Conservation (phyloP, 2,888 invertebrate genomes). For the Sclerodermus sp. region DNA sequence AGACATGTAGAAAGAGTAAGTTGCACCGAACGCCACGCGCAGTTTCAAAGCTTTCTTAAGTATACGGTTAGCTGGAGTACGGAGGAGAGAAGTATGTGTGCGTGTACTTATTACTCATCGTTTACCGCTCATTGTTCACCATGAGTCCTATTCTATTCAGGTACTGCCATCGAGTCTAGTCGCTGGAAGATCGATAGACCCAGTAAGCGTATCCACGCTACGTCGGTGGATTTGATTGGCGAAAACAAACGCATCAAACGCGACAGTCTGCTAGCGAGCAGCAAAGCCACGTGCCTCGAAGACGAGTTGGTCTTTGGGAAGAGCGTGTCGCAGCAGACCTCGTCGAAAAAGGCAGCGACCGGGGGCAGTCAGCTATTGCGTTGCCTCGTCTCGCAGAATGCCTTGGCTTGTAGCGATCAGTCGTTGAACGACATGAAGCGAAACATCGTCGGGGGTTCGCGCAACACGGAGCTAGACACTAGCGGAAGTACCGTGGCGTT, state of each 20-base stretch:
- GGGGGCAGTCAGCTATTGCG: constrained; percentile 59
- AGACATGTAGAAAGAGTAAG: constrained; percentile 45
- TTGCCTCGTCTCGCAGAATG: constrained; percentile 61
- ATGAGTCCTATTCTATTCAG: no score
- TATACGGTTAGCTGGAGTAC: no score
- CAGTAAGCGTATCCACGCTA: constrained; percentile 42
- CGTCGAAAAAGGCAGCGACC: constrained; percentile 10
- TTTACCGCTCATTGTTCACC: no score
- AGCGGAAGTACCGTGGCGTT: constrained; percentile 56
- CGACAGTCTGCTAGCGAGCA: constrained; percentile 19
- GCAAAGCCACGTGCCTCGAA: constrained; percentile 14
- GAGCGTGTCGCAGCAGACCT: constrained; percentile 2
- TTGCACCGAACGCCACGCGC: no score
- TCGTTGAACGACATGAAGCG: constrained; percentile 34
- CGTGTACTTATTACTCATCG: no score
- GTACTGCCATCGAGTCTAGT: constrained; percentile 7
- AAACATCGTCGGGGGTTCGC: constrained; percentile 46
- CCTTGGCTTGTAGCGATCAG: constrained; percentile 1
- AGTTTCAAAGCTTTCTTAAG: no score
- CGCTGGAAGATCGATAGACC: constrained; percentile 29
- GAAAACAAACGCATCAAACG: constrained; percentile 47
- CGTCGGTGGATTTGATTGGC: constrained; percentile 20
- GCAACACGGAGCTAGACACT: background rate
- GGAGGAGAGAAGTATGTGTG: no score
- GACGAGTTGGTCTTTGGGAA: constrained; percentile 19